Base-by-base conservation (phyloP, 30 jellyfish, hydroid and myxozoan species). In the Mastigias papua region DNA sequence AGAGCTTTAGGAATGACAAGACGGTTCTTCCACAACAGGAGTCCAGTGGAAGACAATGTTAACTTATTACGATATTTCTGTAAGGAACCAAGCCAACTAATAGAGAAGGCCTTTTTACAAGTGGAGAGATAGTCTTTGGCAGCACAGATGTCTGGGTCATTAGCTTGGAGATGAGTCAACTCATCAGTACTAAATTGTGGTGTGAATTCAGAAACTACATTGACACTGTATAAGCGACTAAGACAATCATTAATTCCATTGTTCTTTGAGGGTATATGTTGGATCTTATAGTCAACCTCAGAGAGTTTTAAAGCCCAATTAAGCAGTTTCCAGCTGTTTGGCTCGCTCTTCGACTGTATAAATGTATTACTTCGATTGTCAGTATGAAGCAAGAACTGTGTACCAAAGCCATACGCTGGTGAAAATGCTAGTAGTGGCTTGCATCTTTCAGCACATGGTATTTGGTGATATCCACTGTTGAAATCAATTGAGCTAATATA, bases 151-250 rank as follows among this genome's bases (percentile, higher is more conserved):
- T 13, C 15, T 31, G 48, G 22, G 69, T 37, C 85, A 19, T 73
- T 73, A 65, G 69, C 60, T 73, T 73, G 85, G 35, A 73, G 71
- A 34, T 16, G 17, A 73, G 31, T 73, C 22, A 50, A 4, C 37
- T 76, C 87, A 27, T 76, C 87, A 2, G 28, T 29, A 54, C 77
- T 76, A 32, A 76, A 49, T 76, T 76, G 63, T 2, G 87, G 87
- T 76, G 49, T 11, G 28, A 50, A 26, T 48, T 76, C 76, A 54
- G 87, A 7, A 49, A 76, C 61, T 16, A 22, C 8, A 50, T 46
- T 76, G 54, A 76, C 58, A 22, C 33, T 48, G 31, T 73, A 73
- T 48, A 73, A 33, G 21, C 73, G 35, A 73, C 71, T 73, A 33
- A 73, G 70, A 48, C 69, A 73, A 48, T 35, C 85, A 73, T 69